phyloP scores from a whole-genome alignment of 2,113 vertebrate genomes.

The Grus americana region DNA sequence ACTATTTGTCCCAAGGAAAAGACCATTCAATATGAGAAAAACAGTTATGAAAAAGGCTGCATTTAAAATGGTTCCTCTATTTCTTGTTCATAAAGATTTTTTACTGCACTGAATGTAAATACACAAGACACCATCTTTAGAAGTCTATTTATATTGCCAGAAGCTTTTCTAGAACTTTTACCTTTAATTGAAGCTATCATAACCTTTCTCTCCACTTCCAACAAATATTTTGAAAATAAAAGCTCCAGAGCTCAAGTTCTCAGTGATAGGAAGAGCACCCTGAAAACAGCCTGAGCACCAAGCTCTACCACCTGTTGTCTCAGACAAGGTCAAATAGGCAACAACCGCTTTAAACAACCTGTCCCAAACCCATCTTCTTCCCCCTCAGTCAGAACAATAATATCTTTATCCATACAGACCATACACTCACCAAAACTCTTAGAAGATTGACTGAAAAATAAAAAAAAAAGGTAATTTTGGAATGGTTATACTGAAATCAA shows the following conservation, averaged over 20 bases:
- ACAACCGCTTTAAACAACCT: neutral
- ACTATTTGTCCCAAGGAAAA: neutral
- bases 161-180: neutral
- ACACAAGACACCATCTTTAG: neutral
- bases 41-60: neutral
- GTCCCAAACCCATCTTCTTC: neutral
- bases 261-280: neutral
- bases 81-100: neutral
- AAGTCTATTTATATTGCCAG: neutral
- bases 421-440: neutral
- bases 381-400: neutral
- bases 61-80: neutral
- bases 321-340: neutral
- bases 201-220: neutral
- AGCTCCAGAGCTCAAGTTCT: neutral
- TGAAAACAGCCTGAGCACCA: neutral
- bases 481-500: neutral
- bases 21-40: neutral
- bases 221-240: neutral
- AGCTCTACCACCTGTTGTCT: neutral
- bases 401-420: neutral
- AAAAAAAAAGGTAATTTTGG: neutral
- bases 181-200: neutral
- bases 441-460: neutral
- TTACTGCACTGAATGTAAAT: neutral